phyloP scores from a whole-genome alignment of 92 coral and sea anemone species.

The Paramuricea clavata region DNA sequence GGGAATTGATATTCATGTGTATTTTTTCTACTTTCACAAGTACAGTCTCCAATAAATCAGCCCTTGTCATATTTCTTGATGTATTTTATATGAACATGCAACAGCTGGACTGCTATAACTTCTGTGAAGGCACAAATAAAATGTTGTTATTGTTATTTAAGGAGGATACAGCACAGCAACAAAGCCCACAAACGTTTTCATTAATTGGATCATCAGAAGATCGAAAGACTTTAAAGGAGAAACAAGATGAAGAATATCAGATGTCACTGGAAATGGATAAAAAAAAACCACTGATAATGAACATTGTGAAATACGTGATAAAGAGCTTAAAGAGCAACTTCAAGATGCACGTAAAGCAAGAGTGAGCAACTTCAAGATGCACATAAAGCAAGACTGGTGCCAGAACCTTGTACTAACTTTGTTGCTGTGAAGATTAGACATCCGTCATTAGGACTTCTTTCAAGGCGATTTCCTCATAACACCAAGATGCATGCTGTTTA shows the following conservation, averaged over 20 bases:
- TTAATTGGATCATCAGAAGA: conserved; percentile 54
- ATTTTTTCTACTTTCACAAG: no score
- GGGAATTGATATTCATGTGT: no score
- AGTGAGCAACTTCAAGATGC: conserved; percentile 57
- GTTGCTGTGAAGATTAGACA: conserved; percentile 66
- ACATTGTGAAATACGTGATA: not conserved
- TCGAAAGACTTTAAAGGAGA: conserved; percentile 35
- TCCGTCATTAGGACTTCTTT: conserved; percentile 47
- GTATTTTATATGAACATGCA: no score
- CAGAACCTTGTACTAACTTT: conserved; percentile 46
- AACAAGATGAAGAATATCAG: conserved; percentile 48
- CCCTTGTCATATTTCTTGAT: no score
- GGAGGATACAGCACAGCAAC: conserved; percentile 35
- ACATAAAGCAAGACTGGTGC: conserved; percentile 54
- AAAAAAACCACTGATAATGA: conserved; percentile 8
- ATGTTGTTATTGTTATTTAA: conserved; percentile 4
- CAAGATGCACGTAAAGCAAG: no score
- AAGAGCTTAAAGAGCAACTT: conserved; percentile 46
- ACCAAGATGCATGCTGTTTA: conserved; percentile 57
- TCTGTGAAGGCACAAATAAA: not conserved
- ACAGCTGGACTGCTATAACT: not conserved
- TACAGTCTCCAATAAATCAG: no score
- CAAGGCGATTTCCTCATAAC: conserved; percentile 35
- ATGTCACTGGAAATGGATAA: conserved; percentile 13
- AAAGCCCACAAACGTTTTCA: not conserved